Percentiles rank a stretch among this genome's conserved stretches.
Conservation (phyloP, 2,113 vertebrate genomes). For the Gyps fulvus region DNA sequence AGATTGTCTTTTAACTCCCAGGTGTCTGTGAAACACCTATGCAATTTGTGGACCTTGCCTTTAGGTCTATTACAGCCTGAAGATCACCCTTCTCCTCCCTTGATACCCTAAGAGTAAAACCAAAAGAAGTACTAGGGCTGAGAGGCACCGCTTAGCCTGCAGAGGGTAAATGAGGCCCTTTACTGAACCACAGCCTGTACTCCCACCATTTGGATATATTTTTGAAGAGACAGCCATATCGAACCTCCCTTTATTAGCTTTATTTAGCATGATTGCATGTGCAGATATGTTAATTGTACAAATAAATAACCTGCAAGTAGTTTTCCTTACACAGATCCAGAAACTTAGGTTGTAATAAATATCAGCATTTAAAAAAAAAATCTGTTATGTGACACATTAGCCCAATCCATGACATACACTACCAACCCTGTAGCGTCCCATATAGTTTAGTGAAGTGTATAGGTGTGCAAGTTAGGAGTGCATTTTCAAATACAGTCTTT, state of each 20-base stretch:
- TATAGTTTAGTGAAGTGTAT: not conserved
- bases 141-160: not conserved
- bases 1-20: not conserved
- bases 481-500: not conserved
- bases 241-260: not conserved
- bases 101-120: not conserved
- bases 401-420: not conserved
- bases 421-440: not conserved
- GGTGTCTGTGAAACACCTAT: not conserved
- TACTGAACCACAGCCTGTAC: not conserved
- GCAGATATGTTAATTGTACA: not conserved
- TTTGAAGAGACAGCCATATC: not conserved
- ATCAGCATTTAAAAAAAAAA: not conserved
- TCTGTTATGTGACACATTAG: not conserved
- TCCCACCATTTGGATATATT: not conserved
- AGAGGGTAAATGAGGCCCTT: accelerated
- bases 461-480: not conserved
- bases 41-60: not conserved
- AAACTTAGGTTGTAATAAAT: not conserved
- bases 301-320: not conserved
- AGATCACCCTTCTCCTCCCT: not conserved
- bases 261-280: not conserved
- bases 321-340: not conserved
- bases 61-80: not conserved
- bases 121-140: not conserved